Evolutionary conservation across 2,113 vertebrate species (phyloP), one percentile per base, ranked within the genome.

Genomic region (Lepus americanus): DNA sequence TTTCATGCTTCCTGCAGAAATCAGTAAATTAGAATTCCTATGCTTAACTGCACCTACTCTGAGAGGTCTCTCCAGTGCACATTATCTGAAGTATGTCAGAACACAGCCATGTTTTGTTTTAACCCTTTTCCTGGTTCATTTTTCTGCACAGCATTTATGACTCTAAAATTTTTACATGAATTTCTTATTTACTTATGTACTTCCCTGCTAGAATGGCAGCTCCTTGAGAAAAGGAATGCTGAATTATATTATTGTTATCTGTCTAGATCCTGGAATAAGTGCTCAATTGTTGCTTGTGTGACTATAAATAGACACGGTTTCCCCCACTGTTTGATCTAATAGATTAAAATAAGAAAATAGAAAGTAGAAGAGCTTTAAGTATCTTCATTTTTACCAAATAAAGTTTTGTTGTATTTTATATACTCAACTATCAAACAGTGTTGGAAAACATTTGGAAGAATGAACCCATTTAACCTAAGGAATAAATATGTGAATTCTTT

Each of bases 401-500:
- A 14, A 27, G 9, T 86, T 86, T 82, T 94, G 33, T n/a, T 76
- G 17, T 31, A 51, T 67, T 95, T 96, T 82, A 36, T 1, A 74
- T 72, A 82, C 23, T 64, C 39, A 61, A 6, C 8, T 59, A 36
- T 14, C 59, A 59, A 79, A 17, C 0, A 81, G 23, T 31, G 19
- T 55, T 95, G 25, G 59, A 61, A 90, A 91, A 87, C 1, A 72
- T 44, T 33, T 87, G 29, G 25, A 92, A 92, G 77, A 74, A 78
- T 25, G 20, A 90, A 36, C 4, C 53, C 9, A 66, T 59, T 79
- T 51, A 87, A 20, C 53, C 69, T 80, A 63, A 59, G 10, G n/a
- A 66, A 85, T 49, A 92, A 90, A 73, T 33, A 29, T 36, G 25
- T 92, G 59, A 94, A 63, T 79, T 90, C 6, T 20, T 22, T 64